phyloP scores from a whole-genome alignment of 1,140 invertebrate species.

The Ceratosolen fusciceps region DNA sequence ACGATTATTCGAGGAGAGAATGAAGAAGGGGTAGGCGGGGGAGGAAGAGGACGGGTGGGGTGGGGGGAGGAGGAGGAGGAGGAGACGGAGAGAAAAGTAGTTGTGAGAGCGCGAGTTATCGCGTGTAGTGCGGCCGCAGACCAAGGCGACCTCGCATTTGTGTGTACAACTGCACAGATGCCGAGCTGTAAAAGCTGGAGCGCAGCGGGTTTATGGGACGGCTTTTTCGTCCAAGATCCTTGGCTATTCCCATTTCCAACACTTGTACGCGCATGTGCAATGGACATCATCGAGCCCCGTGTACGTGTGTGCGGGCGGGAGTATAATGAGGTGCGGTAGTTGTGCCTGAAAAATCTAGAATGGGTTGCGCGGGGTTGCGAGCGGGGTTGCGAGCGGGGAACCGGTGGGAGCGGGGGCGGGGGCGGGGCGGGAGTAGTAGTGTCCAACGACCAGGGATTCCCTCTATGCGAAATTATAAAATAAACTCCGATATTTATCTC shows the following conservation, averaged over 20 bases:
- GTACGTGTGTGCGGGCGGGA: not conserved
- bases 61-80: not conserved
- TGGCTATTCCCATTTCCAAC: constrained; percentile 10
- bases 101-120: constrained; percentile 27
- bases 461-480: too few relatives aligned
- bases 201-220: constrained; percentile 42
- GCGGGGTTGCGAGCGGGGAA: too few relatives aligned
- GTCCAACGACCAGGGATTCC: too few relatives aligned
- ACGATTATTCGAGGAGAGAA: constrained; percentile 13
- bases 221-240: constrained; percentile 52
- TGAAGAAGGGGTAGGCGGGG: not conserved
- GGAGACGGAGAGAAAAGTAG: not conserved
- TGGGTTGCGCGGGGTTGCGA: not conserved
- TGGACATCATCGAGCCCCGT: not conserved
- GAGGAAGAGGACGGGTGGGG: too few relatives aligned
- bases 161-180: constrained; percentile 13
- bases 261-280: not conserved
- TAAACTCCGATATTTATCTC: too few relatives aligned
- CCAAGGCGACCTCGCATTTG: constrained; percentile 10
- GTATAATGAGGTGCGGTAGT: constrained; percentile 1
- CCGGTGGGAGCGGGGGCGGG: too few relatives aligned
- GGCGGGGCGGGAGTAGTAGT: too few relatives aligned
- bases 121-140: not conserved
- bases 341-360: not conserved
- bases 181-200: not conserved